Conservation (phyloP, 2,888 invertebrate species). For the Ormia ochracea region DNA sequence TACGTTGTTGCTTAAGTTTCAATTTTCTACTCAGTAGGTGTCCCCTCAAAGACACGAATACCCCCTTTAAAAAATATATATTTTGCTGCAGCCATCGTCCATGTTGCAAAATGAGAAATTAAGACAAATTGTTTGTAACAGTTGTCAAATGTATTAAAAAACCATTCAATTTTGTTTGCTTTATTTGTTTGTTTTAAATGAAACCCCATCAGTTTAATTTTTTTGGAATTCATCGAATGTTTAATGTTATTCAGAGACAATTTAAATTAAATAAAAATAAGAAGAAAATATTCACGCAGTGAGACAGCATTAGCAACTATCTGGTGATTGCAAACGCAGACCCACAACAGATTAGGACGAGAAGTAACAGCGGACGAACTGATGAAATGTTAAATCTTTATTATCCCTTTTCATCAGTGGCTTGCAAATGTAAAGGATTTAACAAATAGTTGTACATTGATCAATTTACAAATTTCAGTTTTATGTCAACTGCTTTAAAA, state of each 20-base stretch:
- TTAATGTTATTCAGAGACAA: slow-evolving; percentile 32
- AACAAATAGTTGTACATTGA: too few species aligned
- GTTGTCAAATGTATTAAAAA: background rate
- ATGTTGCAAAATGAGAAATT: slow-evolving; percentile 6
- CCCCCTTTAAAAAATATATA: background rate
- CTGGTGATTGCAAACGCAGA: background rate
- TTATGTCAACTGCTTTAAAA: too few species aligned
- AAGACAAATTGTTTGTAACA: slow-evolving; percentile 30
- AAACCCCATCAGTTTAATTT: slow-evolving; percentile 49
- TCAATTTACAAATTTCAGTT: too few species aligned
- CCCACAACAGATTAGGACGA: background rate
- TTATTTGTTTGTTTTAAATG: background rate
- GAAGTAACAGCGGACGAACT: too few species aligned
- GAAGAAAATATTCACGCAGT: background rate
- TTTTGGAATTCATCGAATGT: slow-evolving; percentile 18
- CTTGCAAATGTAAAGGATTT: too few species aligned
- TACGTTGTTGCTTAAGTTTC: background rate
- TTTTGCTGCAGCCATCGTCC: background rate
- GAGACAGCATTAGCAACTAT: slow-evolving; percentile 7
- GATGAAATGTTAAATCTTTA: too few species aligned
- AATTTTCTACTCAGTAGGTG: slow-evolving; percentile 49
- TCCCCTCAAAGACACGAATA: background rate
- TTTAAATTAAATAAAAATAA: slow-evolving; percentile 8
- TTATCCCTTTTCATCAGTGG: too few species aligned
- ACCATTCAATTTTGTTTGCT: background rate